Evolutionary conservation across 2,797 vertebrate genomes (phyloP), one percentile per base, ranked within the genome.

Genomic region (Cossypha caffra): DNA sequence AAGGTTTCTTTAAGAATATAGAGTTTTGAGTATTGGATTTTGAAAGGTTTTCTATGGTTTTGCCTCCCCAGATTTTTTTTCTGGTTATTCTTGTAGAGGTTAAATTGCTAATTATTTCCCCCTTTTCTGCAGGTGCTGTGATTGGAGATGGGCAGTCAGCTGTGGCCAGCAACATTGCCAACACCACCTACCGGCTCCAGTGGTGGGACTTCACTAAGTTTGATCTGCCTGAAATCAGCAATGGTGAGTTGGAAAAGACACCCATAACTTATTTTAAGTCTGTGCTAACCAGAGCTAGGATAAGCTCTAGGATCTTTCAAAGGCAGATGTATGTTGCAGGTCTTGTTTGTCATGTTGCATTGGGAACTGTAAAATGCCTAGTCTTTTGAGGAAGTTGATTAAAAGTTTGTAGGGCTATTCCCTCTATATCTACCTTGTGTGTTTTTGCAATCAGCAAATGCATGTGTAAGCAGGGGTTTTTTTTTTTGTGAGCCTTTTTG

Each of bases 151-250:
- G 99, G 33, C 99, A 99, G 97, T 99, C 99, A 52, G 99, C 99
- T 0, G 99, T 99, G 52, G 99, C 99, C 97, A 99, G 99, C 97
- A 99, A 99, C 98, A 99, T 99, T 88, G 99, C 99, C 84, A 99
- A 99, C 97, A 99, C 99, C 63, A 99, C 99, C 28, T 99, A 99
- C 96, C 98, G 99, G 10, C 98, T 99, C 86, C 99, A 99, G 98
- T 99, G 99, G 99, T 99, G 99, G 99, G 99, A 99, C 98, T 99
- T 99, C 97, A 99, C 99, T 63, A 99, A 99, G 90, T 99, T 99
- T 64, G 99, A 99, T 95, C 98, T 99, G 84, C 99, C 99, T 26
- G 99, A 99, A 98, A 99, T 99, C 98, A 99, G 99, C 97, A 99
- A 99, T 85, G 99, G 99, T 99, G 98, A 96, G 97, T 33, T 86